Conservation (phyloP, 53 echinoderm and acorn worm genomes). For the Astropecten irregularis region DNA sequence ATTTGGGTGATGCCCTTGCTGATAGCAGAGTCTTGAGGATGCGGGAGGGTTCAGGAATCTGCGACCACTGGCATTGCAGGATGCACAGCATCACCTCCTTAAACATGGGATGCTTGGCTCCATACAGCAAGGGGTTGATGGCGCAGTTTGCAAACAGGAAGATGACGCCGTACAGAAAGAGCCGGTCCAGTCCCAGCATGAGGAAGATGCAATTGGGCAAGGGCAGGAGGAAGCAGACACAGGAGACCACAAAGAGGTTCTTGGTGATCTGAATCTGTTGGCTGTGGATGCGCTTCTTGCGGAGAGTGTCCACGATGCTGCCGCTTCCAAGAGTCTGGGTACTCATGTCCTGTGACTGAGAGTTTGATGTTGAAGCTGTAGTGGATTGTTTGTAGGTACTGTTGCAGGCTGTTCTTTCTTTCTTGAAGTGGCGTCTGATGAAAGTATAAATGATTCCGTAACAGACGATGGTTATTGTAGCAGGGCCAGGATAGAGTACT, state of each 20-base stretch:
- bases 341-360: constrained; percentile 13
- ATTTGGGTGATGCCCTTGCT: no score
- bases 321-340: no score
- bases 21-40: constrained; percentile 9
- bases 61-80: constrained; percentile 2
- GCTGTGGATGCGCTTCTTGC: constrained; percentile 44
- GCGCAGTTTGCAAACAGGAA: constrained; percentile 47
- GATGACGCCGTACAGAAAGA: constrained; percentile 40
- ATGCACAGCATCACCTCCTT: constrained; percentile 47
- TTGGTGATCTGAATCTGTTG: constrained; percentile 49
- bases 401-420: background rate
- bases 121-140: constrained; percentile 27
- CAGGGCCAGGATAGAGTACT: constrained; percentile 2
- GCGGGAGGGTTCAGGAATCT: constrained; percentile 28
- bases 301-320: no score
- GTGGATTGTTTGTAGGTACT: background rate
- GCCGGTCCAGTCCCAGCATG: constrained; percentile 5
- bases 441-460: constrained; percentile 21
- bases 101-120: constrained; percentile 46
- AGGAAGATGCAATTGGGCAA: constrained; percentile 32
- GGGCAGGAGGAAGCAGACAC: constrained; percentile 41
- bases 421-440: constrained; percentile 37
- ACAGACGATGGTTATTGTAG: constrained; percentile 1
- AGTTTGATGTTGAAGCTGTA: background rate
- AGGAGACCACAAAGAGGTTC: constrained; percentile 41